Percentiles rank a stretch among this genome's conserved stretches.
Evolutionary conservation across 2,888 invertebrate species (phyloP).

Genomic region (Parasteatoda lunata): DNA sequence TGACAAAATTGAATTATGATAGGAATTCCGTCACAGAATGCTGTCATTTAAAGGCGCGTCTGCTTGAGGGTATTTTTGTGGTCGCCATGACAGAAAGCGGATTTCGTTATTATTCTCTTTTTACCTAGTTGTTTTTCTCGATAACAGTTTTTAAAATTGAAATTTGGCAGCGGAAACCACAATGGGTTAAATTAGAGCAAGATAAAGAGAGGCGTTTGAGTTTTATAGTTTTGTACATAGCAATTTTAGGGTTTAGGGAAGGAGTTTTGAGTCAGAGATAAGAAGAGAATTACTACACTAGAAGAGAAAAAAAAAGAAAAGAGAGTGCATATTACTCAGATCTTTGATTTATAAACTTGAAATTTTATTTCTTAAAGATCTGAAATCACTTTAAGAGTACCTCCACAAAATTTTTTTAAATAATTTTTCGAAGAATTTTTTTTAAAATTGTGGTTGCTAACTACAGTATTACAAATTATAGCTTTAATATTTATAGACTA

Average conservation of each 20-base stretch:
- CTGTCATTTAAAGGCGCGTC: constrained; percentile 2
- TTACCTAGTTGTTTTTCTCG: constrained; percentile 10
- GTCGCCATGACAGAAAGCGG: constrained; percentile 34
- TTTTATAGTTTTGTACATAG: too few species aligned
- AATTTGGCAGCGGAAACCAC: neutral
- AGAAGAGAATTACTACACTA: neutral
- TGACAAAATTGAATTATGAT: neutral
- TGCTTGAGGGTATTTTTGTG: constrained; percentile 49
- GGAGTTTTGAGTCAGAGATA: too few species aligned
- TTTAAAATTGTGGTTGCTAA: too few species aligned
- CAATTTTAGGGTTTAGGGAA: neutral
- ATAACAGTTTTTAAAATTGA: neutral
- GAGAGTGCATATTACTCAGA: too few species aligned
- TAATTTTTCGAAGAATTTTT: too few species aligned
- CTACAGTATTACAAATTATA: too few species aligned
- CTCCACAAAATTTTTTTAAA: too few species aligned
- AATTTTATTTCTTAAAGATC: too few species aligned
- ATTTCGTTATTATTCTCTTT: constrained; percentile 7
- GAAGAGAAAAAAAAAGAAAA: neutral
- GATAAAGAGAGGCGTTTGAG: constrained; percentile 4
- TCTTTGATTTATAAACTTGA: too few species aligned
- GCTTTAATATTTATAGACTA: too few species aligned
- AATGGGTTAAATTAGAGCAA: neutral
- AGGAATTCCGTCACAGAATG: constrained; percentile 53
- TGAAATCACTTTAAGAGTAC: too few species aligned